These are phyloP conservation scores for Bombycilla garrulus DNA, from an alignment of 2,113 vertebrate species.

Conservation along the genomic window DNA sequence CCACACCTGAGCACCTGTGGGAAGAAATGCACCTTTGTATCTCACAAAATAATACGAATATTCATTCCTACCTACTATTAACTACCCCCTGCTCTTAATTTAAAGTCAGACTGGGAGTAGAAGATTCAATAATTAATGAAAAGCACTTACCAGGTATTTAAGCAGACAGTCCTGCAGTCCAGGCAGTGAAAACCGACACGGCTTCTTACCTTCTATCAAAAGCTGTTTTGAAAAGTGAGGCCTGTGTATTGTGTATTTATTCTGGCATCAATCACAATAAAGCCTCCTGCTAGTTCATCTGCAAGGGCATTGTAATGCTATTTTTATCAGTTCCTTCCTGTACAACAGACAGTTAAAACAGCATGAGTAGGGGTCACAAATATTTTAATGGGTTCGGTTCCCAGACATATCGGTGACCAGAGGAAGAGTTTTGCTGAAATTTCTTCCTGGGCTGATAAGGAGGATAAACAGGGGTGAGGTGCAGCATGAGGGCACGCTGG, in stretches of 20 bases:
- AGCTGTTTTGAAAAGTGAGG: conserved; percentile 71
- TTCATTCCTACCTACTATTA: background rate
- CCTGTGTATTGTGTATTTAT: conserved; percentile 81
- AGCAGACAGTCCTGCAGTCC: conserved; percentile 40
- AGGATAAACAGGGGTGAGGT: conserved; percentile 58
- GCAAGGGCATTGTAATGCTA: conserved; percentile 83
- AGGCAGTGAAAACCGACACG: conserved; percentile 52
- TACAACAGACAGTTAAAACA: conserved; percentile 81
- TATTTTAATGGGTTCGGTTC: conserved; percentile 82
- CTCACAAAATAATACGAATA: background rate
- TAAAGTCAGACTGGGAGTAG: background rate
- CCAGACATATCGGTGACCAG: conserved; percentile 77
- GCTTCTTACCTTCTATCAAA: conserved; percentile 63
- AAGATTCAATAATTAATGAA: background rate
- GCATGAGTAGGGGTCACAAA: conserved; percentile 74
- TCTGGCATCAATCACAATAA: conserved; percentile 84
- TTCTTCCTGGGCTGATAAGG: conserved; percentile 79
- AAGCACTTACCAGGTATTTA: conserved; percentile 51
- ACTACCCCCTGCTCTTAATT: background rate
- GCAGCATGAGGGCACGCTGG: background rate
- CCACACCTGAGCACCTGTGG: background rate
- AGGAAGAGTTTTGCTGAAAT: conserved; percentile 76
- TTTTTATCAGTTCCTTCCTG: conserved; percentile 89
- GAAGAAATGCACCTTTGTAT: background rate
- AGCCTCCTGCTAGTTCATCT: conserved; percentile 70